phyloP scores from a whole-genome alignment of 1,140 invertebrate species.

The Achroia grisella region DNA sequence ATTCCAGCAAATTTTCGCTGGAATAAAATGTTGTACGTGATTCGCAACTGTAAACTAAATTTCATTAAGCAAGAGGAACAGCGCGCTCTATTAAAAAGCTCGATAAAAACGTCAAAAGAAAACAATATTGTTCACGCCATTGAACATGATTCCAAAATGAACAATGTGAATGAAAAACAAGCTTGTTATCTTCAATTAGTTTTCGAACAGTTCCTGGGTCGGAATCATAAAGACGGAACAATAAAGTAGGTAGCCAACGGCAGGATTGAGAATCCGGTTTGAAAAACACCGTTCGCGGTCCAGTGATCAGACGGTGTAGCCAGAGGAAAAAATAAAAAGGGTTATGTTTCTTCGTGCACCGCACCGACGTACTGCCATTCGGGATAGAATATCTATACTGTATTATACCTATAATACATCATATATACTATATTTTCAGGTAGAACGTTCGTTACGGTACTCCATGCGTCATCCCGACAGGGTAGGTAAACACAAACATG shows the following conservation, averaged over 20 bases:
- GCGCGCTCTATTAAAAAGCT: conserved; percentile 9
- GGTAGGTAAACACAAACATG: neutral
- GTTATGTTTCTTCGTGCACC: conserved; percentile 24
- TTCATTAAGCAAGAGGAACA: conserved; percentile 4
- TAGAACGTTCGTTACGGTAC: neutral
- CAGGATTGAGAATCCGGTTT: conserved; percentile 39
- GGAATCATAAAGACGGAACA: conserved; percentile 45
- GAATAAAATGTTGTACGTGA: conserved; percentile 14
- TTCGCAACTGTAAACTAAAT: conserved; percentile 11
- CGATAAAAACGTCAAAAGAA: conserved; percentile 24
- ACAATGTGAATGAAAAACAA: conserved; percentile 40
- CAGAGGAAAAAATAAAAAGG: conserved; percentile 28
- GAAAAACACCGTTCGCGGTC: conserved; percentile 37
- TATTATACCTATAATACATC: neutral
- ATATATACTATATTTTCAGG: neutral
- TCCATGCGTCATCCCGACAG: conserved; percentile 6
- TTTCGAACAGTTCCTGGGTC: conserved; percentile 39
- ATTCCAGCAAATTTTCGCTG: conserved; percentile 9
- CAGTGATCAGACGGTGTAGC: conserved; percentile 16
- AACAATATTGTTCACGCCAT: conserved; percentile 37
- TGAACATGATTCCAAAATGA: conserved; percentile 33
- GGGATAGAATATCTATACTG: no score
- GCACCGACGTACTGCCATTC: conserved; percentile 1
- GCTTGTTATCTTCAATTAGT: conserved; percentile 62
- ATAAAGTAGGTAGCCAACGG: conserved; percentile 30